phyloP scores from a whole-genome alignment of 2,888 invertebrate species.

The Hydraecia micacea region DNA sequence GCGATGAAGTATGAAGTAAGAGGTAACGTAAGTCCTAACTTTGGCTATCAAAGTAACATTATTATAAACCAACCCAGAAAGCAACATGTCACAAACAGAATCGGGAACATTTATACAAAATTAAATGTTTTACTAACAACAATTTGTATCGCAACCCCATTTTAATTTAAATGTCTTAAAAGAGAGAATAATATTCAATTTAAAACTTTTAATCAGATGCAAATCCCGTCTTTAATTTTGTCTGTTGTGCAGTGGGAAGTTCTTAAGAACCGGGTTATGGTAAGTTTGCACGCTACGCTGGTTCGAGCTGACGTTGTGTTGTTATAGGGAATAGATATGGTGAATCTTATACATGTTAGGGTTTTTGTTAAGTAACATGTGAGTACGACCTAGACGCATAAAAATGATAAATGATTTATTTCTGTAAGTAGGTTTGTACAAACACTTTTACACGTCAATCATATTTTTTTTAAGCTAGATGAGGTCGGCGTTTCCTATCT shows the following conservation, averaged over 20 bases:
- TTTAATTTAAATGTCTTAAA: constrained; percentile 56
- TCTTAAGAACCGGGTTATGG: constrained; percentile 48
- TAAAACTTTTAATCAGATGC: constrained; percentile 72
- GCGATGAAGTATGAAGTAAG: neutral
- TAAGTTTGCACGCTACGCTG: constrained; percentile 36
- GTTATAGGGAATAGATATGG: constrained; percentile 14
- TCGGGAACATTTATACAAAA: constrained; percentile 31
- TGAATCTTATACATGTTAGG: neutral
- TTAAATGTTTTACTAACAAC: constrained; percentile 49
- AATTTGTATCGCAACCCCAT: constrained; percentile 51
- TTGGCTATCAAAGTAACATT: neutral
- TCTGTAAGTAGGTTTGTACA: too few relatives aligned
- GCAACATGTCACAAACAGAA: constrained; percentile 36
- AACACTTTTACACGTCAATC: too few relatives aligned
- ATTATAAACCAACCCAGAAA: neutral
- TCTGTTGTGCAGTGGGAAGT: constrained; percentile 56
- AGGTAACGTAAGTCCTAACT: neutral
- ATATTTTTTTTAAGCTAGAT: too few relatives aligned
- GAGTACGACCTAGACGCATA: neutral
- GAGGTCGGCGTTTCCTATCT: too few relatives aligned
- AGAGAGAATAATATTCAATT: constrained; percentile 69
- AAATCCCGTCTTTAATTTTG: constrained; percentile 67
- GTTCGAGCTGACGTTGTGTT: constrained; percentile 8
- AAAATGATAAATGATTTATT: too few relatives aligned
- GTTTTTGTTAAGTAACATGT: too few relatives aligned